Evolutionary conservation across 2,797 vertebrate species (phyloP), one percentile per base, ranked within the genome.

Genomic region (Hemitrygon akajei): DNA sequence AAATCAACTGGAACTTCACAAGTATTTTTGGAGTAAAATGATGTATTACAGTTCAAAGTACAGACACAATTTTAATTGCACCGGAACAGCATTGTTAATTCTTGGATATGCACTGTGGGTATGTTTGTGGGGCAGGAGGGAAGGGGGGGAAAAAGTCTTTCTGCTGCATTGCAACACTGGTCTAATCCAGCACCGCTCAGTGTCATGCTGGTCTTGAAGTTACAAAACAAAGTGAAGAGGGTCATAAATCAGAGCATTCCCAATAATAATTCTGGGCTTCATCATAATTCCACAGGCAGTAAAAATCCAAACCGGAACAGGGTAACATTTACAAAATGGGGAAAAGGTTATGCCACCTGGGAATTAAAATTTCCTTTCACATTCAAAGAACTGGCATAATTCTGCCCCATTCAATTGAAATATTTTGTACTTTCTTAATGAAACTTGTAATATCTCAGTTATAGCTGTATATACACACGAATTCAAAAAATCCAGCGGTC

Each of bases 401-500:
- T 89, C 18, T 89, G 71, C 40, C 71, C 11, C 71, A 93, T 25
- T 75, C 91, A 30, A 75, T n/a, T 58, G 47, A 76, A 93, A 93
- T 73, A 75, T 93, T 92, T 93, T 91, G 87, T 69, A 69, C 69
- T 71, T 75, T 73, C 91, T 56, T 30, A 6, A 93, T 76, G 91
- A 27, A 93, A 56, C 91, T 2, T 93, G 71, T 92, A 93, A 73
- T 71, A 76, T 40, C 91, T 93, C 27, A n/a, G 27, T 75, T 93
- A 76, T 27, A 93, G 30, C 37, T 75, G 71, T 75, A 76, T 40
- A 92, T 56, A 73, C 71, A 93, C 40, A 56, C 22, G 25, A 20
- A 75, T 93, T 73, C 91, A 56, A 92, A 75, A 93, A 93, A 93
- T 16, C 47, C 71, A 76, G 25, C 91, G 73, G 89, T 91, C 30